Percentiles rank a stretch among this genome's conserved stretches.
phyloP scores from a whole-genome alignment of 2,797 vertebrate genomes.

The Philypnodon macrostomus region DNA sequence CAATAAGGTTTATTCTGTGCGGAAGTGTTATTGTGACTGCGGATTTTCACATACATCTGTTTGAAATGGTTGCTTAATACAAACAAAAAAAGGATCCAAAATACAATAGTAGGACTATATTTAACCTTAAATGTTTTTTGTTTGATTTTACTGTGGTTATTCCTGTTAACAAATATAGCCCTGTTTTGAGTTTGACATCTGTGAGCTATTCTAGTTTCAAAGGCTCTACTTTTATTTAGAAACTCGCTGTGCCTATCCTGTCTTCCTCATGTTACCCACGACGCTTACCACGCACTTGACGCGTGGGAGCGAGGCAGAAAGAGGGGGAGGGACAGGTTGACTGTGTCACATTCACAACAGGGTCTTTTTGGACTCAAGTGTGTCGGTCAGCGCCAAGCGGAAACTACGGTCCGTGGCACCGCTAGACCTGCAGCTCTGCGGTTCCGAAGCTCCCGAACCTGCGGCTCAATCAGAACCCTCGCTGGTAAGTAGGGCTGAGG shows the following conservation, averaged over 20 bases:
- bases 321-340: slow-evolving; percentile 38
- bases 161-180: too few species aligned
- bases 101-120: too few species aligned
- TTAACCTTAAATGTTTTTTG: too few species aligned
- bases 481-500: slow-evolving; percentile 43
- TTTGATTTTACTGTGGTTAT: too few species aligned
- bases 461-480: slow-evolving; percentile 14
- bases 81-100: too few species aligned
- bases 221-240: slow-evolving; percentile 59
- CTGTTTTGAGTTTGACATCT: too few species aligned
- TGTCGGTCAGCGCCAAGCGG: slow-evolving; percentile 11
- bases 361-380: slow-evolving; percentile 19
- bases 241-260: slow-evolving; percentile 5
- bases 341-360: slow-evolving; percentile 44
- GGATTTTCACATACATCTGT: too few species aligned
- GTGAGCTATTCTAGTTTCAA: too few species aligned
- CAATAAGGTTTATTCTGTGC: slow-evolving; percentile 35
- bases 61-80: too few species aligned
- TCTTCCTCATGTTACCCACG: background rate
- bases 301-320: slow-evolving; percentile 19
- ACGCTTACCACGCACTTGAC: slow-evolving; percentile 30
- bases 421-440: background rate
- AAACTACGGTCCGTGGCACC: background rate
- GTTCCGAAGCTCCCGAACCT: slow-evolving; percentile 18
- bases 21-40: too few species aligned